Conservation (phyloP, 2,888 invertebrate species). For the Pyrgus malvae region DNA sequence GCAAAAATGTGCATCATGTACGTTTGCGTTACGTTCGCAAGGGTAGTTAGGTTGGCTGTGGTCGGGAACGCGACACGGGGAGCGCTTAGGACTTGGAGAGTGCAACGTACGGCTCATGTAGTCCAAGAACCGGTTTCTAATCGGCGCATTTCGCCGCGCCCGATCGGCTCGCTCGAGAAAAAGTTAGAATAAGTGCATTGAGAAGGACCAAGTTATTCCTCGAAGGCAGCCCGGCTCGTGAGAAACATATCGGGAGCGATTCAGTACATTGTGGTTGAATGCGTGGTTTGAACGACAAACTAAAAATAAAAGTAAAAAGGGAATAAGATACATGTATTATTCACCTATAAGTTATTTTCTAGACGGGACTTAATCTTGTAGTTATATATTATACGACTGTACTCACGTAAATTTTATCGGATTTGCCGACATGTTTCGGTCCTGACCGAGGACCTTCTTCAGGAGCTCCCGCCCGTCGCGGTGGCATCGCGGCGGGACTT, state of each 20-base stretch:
- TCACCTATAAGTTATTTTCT: too few species aligned
- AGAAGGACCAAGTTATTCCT: conserved; percentile 25
- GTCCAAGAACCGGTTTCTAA: conserved; percentile 70
- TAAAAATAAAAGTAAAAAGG: neutral
- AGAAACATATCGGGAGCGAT: conserved; percentile 24
- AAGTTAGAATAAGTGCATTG: conserved; percentile 67
- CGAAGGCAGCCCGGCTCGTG: conserved; percentile 26
- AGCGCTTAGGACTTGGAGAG: conserved; percentile 53
- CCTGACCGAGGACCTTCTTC: too few species aligned
- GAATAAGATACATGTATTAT: too few species aligned
- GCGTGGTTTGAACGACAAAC: neutral
- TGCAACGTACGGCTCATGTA: conserved; percentile 60
- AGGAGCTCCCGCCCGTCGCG: too few species aligned
- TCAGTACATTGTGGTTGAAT: conserved; percentile 21
- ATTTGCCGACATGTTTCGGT: too few species aligned
- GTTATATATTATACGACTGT: too few species aligned
- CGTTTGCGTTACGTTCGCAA: conserved; percentile 27
- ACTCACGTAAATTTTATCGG: too few species aligned
- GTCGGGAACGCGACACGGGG: conserved; percentile 44
- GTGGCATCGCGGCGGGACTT: too few species aligned
- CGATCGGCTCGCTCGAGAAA: conserved; percentile 62
- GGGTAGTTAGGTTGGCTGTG: conserved; percentile 41
- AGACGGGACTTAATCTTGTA: too few species aligned
- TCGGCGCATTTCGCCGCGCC: conserved; percentile 59
- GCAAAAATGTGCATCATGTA: conserved; percentile 4